Evolutionary conservation across 64 coral and sea anemone genomes (phyloP), one percentile per base, ranked within the genome.

Genomic region (Catalaphyllia jardinei): DNA sequence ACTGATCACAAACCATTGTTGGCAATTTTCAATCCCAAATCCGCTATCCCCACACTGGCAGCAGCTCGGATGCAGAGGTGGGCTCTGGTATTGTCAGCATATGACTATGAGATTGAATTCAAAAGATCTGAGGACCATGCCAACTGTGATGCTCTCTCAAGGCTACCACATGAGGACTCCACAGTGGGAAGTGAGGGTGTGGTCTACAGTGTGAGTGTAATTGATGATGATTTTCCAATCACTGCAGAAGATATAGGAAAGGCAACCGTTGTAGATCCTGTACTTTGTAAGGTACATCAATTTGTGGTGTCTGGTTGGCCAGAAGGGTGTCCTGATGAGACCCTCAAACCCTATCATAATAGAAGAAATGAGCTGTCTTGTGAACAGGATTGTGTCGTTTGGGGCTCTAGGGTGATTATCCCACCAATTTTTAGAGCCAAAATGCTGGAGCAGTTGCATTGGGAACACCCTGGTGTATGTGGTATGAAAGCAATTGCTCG

Each of bases 61-160:
- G 90, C 83, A 30, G 84, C 75, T 1, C 60, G 76, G 0, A 93
- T 88, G 91, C 91, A 93, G 42, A 65, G 91, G 1, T 88, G 85
- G 91, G 83, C 83, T 2, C 4, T 93, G 0, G 73, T 92, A 1
- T 80, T 91, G 12, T 92, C 90, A 54, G 82, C 90, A 19, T 86
- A 92, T 75, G 80, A 92, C 31, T 92, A 86, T 79, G 19, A 92
- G 12, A 87, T 87, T 79, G 83, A 69, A 52, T 92, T 18, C 82
- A 86, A 20, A 19, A 20, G 15, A 12, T 92, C 82, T 16, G 60
- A 52, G 30, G 62, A 54, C 4, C 67, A 88, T 28, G 29, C n/a
- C 38, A 88, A 79, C 30, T 87, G 75, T 73, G 71, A 81, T 62
- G 91, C 69, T 2, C 31, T 93, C 2, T 93, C 79, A 9, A 49